Conservation (phyloP, 2,797 vertebrate species). For the Periophthalmus magnuspinnatus region DNA sequence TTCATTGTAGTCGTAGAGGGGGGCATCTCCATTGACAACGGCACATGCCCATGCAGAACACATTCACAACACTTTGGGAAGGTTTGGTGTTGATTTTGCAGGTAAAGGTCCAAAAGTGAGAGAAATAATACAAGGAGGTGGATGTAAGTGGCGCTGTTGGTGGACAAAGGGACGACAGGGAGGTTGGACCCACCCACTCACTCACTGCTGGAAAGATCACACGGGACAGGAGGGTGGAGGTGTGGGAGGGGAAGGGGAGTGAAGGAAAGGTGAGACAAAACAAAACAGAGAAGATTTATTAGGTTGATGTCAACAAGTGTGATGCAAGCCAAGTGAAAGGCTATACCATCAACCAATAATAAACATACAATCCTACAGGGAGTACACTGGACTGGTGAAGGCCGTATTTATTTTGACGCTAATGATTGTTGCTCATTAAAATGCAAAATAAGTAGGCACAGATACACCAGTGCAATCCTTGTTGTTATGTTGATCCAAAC, state of each 20-base stretch:
- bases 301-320: slow-evolving; percentile 70
- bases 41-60: slow-evolving; percentile 45
- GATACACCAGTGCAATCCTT: slow-evolving; percentile 24
- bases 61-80: slow-evolving; percentile 23
- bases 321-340: slow-evolving; percentile 52
- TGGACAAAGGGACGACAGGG: slow-evolving; percentile 49
- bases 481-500: slow-evolving; percentile 41
- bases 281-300: slow-evolving; percentile 76
- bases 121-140: slow-evolving; percentile 3
- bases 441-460: slow-evolving; percentile 42
- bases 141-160: slow-evolving; percentile 53
- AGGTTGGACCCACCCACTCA: slow-evolving; percentile 62
- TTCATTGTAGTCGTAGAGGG: slow-evolving; percentile 51
- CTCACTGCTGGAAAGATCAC: slow-evolving; percentile 67
- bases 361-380: slow-evolving; percentile 32
- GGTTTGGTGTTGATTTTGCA: slow-evolving; percentile 32
- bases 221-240: slow-evolving; percentile 37
- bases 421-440: slow-evolving; percentile 55
- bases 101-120: slow-evolving; percentile 22
- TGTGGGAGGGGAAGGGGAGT: slow-evolving; percentile 30
- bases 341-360: slow-evolving; percentile 45
- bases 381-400: slow-evolving; percentile 23
- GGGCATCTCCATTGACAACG: slow-evolving; percentile 41
- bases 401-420: slow-evolving; percentile 50
- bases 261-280: slow-evolving; percentile 58